These are phyloP conservation scores for Marisa cornuarietis DNA, from an alignment of 1,140 invertebrate genomes.

Conservation along the genomic window DNA sequence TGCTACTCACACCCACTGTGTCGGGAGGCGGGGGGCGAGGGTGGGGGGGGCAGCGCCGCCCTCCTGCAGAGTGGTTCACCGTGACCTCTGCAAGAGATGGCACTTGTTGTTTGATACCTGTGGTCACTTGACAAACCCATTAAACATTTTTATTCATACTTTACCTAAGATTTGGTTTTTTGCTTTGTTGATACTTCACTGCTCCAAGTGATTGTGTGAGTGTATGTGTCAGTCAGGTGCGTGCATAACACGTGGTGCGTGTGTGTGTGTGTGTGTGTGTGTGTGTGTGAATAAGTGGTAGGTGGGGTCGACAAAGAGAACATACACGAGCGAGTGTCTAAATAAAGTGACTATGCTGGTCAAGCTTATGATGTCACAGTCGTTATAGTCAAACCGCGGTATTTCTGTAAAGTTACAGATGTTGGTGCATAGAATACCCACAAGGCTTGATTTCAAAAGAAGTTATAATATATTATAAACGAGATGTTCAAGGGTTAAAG, in stretches of 20 bases:
- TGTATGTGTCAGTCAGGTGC: neutral
- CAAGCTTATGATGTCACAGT: neutral
- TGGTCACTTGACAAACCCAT: neutral
- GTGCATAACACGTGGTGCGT: neutral
- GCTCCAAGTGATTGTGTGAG: neutral
- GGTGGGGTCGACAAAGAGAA: neutral
- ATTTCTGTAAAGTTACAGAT: neutral
- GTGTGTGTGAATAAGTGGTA: neutral
- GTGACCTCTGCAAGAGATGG: too few species aligned
- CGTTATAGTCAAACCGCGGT: too few species aligned
- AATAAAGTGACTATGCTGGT: neutral
- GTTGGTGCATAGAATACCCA: neutral
- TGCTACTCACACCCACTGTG: too few species aligned
- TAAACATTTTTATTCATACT: neutral
- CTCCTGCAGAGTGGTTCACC: too few species aligned
- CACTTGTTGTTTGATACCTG: neutral
- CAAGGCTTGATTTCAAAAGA: neutral
- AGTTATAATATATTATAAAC: neutral
- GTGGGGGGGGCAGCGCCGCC: too few species aligned
- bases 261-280: neutral
- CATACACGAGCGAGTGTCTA: neutral
- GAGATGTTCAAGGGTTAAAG: too few species aligned
- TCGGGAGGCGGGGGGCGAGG: too few species aligned
- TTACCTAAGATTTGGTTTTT: neutral
- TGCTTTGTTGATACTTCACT: neutral